Evolutionary conservation across 2,888 invertebrate species (phyloP), one percentile per base, ranked within the genome.

Genomic region (Drosophila kokeensis): DNA sequence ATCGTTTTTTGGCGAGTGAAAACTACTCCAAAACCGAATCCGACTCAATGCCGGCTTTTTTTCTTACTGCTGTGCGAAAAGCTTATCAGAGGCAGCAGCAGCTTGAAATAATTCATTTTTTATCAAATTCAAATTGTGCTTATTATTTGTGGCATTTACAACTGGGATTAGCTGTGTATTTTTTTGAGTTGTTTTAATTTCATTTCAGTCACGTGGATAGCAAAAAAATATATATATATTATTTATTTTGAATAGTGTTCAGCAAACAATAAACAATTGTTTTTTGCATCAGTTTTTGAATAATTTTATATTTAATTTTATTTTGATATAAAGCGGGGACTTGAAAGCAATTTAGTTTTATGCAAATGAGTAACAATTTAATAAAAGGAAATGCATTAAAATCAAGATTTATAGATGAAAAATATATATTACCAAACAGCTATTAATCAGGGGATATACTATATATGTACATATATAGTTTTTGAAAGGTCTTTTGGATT

Each of bases 171-270:
- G 24, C 21, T 4, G 24, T n/a, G 38, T 1, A 7, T 2, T 4
- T 21, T 45, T 45, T 24, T 15, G 13, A 15, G 7, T 15, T 45
- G 4, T 15, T 21, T 15, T 7, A 4, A 45, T 15, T 15, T 21
- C 4, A 13, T 13, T 34, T 34, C 0, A 13, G 13, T 13, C 34
- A 13, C 11, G 11, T 11, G 21, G 4, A 5, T 0, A 11, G 42
- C 42, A 42, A 40, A 42, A 45, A 45, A 45, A 15, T 21, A 13
- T 0, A 15, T 3, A n/a, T n/a, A 0, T 0, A 15, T 3, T 4
- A 15, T 45, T 45, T 8, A 45, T 24, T 45, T 24, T 45, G 2
- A 15, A 24, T 24, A 24, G 24, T 24, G 45, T 24, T 24, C 1
- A 7, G 2, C 7, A 15, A 24, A 11, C 11, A 42, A 15, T 15